phyloP scores from a whole-genome alignment of 2,113 vertebrate species.

The Nothobranchius furzeri region DNA sequence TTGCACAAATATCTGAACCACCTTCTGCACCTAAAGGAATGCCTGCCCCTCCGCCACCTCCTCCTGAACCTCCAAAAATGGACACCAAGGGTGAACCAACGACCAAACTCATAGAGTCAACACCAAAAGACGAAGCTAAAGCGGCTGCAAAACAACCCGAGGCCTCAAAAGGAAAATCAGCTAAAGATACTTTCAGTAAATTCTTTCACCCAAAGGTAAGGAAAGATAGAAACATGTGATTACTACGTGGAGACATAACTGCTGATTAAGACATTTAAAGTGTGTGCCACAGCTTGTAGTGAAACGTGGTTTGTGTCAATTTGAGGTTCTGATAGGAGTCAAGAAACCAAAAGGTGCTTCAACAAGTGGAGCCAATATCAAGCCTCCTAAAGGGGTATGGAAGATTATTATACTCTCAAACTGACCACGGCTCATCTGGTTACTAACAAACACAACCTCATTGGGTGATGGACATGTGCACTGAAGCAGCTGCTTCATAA shows the following conservation, averaged over 20 bases:
- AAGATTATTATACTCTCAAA: slow-evolving; percentile 39
- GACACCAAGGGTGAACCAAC: slow-evolving; percentile 73
- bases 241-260: not conserved
- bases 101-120: slow-evolving; percentile 61
- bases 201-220: slow-evolving; percentile 92
- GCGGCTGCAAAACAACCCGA: slow-evolving; percentile 78
- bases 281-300: not conserved
- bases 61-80: slow-evolving; percentile 78
- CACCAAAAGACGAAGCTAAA: slow-evolving; percentile 67
- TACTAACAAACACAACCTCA: slow-evolving; percentile 23
- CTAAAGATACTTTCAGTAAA: slow-evolving; percentile 83
- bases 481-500: not conserved
- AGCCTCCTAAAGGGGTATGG: slow-evolving; percentile 56
- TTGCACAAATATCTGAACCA: slow-evolving; percentile 72
- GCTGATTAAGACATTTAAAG: not conserved
- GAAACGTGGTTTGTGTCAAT: slow-evolving; percentile 56
- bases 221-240: not conserved
- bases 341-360: slow-evolving; percentile 42
- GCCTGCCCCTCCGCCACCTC: slow-evolving; percentile 79
- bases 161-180: slow-evolving; percentile 72
- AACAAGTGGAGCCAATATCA: slow-evolving; percentile 46
- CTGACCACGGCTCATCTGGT: slow-evolving; percentile 44
- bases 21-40: slow-evolving; percentile 78
- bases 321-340: slow-evolving; percentile 56
- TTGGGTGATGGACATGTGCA: slow-evolving; percentile 19